Conservation (phyloP, 2,888 invertebrate species). For the Atethmia centrago region DNA sequence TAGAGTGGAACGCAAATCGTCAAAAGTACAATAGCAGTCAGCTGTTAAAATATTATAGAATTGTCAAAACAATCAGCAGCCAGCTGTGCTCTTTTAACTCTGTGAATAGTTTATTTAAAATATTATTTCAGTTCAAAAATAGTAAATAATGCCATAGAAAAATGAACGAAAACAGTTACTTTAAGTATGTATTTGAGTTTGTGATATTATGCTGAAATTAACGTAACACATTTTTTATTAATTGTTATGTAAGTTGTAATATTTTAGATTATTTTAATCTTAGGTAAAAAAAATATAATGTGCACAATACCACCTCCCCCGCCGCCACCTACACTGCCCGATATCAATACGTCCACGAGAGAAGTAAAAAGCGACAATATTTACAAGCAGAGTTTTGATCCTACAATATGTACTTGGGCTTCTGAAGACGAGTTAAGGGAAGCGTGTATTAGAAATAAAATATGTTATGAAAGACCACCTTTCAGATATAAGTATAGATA, state of each 20-base stretch:
- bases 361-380: conserved; percentile 46
- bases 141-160: background rate
- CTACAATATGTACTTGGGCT: conserved; percentile 91
- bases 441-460: conserved; percentile 90
- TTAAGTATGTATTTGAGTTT: conserved; percentile 4
- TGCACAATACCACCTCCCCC: conserved; percentile 82
- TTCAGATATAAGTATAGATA: conserved; percentile 85
- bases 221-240: conserved; percentile 22
- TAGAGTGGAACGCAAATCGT: background rate
- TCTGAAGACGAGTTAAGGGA: conserved; percentile 89
- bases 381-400: conserved; percentile 59
- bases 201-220: conserved; percentile 16
- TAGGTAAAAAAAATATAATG: conserved; percentile 70
- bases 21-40: no score
- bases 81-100: background rate
- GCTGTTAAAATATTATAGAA: background rate
- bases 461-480: conserved; percentile 88
- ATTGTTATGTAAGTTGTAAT: conserved; percentile 56
- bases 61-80: conserved; percentile 18
- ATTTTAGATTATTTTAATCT: conserved; percentile 12
- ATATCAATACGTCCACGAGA: conserved; percentile 56
- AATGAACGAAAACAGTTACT: conserved; percentile 22
- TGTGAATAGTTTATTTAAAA: background rate
- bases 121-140: background rate
- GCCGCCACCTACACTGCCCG: conserved; percentile 67